Evolutionary conservation across 2,113 vertebrate species (phyloP).

Genomic region (Madoqua kirkii): DNA sequence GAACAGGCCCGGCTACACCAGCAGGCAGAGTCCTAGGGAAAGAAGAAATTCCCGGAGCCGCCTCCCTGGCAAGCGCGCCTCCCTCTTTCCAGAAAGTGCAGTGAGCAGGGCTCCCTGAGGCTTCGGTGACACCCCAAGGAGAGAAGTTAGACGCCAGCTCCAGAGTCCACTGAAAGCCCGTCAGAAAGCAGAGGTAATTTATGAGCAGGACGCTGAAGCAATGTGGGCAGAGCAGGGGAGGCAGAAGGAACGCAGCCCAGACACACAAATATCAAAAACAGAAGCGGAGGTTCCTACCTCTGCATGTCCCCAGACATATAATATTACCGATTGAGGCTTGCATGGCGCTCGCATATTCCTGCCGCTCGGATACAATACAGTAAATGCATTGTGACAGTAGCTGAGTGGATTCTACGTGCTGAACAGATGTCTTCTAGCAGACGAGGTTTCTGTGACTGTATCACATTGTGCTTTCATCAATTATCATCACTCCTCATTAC

Average conservation of each 20-base stretch:
- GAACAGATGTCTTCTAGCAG: conserved; percentile 77
- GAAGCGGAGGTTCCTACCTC: not conserved
- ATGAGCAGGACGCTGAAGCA: not conserved
- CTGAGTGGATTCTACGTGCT: conserved; percentile 73
- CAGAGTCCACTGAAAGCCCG: not conserved
- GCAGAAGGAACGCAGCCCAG: not conserved
- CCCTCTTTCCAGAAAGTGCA: not conserved
- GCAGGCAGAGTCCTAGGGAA: not conserved
- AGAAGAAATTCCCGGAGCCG: not conserved
- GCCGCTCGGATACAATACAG: conserved; percentile 23
- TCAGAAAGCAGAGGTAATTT: not conserved
- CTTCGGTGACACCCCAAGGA: not conserved
- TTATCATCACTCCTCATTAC: conserved; percentile 76
- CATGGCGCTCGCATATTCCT: not conserved
- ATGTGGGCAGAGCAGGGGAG: not conserved
- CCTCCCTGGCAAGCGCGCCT: not conserved
- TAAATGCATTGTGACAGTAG: conserved; percentile 77
- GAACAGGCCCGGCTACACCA: not conserved
- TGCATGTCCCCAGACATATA: not conserved
- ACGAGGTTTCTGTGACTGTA: conserved; percentile 71
- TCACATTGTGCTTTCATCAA: conserved; percentile 76
- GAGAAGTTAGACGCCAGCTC: not conserved
- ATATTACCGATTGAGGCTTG: not conserved
- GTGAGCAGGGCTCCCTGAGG: not conserved
- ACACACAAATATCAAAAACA: not conserved